Conservation (phyloP, 2,113 vertebrate genomes). For the Ahaetulla prasina region DNA sequence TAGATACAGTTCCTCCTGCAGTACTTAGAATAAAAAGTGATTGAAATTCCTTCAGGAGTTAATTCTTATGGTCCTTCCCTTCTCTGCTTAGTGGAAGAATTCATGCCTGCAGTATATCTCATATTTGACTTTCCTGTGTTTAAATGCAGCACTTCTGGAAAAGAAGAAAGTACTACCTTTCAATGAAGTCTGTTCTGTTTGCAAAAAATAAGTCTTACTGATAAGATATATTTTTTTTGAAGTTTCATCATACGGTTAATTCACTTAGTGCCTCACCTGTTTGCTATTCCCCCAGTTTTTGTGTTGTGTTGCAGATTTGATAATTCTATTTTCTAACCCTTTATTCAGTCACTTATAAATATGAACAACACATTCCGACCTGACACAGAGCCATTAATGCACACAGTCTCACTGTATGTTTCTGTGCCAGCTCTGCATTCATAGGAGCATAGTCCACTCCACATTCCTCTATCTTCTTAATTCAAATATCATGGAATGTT, state of each 20-base stretch:
- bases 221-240: background rate
- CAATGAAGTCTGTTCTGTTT: background rate
- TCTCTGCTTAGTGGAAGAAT: background rate
- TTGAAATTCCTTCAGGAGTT: background rate
- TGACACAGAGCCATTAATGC: background rate
- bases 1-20: background rate
- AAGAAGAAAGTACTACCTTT: background rate
- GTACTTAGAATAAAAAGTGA: slow-evolving; percentile 1
- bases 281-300: background rate
- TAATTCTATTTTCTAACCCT: background rate
- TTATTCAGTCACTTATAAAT: background rate
- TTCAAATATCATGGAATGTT: background rate
- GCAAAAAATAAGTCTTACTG: background rate
- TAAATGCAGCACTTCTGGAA: background rate
- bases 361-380: background rate
- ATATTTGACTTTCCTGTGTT: background rate
- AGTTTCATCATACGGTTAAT: background rate
- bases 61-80: background rate
- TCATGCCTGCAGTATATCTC: background rate
- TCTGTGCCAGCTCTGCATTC: background rate
- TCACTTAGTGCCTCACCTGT: background rate
- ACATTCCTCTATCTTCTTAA: background rate
- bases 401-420: background rate
- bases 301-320: background rate
- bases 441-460: background rate